A percentile compares a stretch with the other conserved stretches of the same genome.
Conservation (phyloP, 2,113 vertebrate genomes). For the Pachypanchax playfairii region DNA sequence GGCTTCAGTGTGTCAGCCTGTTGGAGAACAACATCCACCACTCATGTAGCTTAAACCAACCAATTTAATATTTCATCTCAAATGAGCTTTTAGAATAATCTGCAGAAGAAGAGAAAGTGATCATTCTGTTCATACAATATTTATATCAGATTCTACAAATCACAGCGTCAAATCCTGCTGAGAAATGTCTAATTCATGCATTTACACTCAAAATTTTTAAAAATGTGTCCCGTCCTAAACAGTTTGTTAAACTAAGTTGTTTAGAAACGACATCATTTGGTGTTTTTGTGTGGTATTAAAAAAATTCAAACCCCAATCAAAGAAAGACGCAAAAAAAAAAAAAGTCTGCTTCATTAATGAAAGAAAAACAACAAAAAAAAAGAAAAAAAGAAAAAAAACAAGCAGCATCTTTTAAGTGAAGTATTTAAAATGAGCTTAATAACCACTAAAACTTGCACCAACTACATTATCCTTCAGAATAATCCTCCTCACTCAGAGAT, state of each 20-base stretch:
- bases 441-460: no score
- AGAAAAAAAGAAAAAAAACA: no score
- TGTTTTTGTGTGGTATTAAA: conserved; percentile 1
- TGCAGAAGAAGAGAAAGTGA: conserved; percentile 23
- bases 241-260: conserved; percentile 6
- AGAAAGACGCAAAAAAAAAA: no score
- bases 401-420: neutral
- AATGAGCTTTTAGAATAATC: conserved; percentile 32
- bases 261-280: neutral
- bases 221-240: conserved; percentile 2
- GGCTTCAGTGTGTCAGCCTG: conserved; percentile 22
- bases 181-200: no score
- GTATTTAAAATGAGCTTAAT: neutral
- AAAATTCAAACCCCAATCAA: neutral
- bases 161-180: conserved; percentile 17
- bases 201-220: no score
- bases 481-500: neutral
- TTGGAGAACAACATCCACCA: conserved; percentile 33
- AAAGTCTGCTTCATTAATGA: neutral
- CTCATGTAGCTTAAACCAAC: conserved; percentile 45
- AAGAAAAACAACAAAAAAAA: neutral
- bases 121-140: conserved; percentile 33
- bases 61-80: conserved; percentile 57
- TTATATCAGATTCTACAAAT: conserved; percentile 30
- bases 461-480: neutral